Conservation (phyloP, 2,888 invertebrate genomes). For the Cyaniris semiargus region DNA sequence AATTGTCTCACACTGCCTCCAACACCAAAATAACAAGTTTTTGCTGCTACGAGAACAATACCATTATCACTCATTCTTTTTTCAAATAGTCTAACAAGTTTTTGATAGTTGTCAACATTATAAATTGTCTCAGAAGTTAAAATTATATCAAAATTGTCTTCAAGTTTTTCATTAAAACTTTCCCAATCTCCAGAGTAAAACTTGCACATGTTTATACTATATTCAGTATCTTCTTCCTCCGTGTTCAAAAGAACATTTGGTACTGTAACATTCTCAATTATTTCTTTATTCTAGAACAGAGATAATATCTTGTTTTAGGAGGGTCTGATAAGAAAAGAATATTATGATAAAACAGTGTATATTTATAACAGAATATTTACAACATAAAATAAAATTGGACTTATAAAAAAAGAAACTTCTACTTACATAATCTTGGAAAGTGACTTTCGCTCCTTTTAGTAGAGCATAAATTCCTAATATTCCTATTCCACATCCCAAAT, state of each 20-base stretch:
- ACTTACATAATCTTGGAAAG: slow-evolving; percentile 97
- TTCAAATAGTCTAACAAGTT: slow-evolving; percentile 86
- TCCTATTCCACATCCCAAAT: slow-evolving; percentile 96
- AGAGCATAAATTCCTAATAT: slow-evolving; percentile 91
- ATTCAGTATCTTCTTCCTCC: slow-evolving; percentile 60
- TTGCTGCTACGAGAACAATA: slow-evolving; percentile 88
- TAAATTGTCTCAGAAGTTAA: slow-evolving; percentile 97
- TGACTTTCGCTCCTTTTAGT: slow-evolving; percentile 84
- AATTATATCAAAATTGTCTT: slow-evolving; percentile 87
- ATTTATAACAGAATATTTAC: no score
- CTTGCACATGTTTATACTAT: slow-evolving; percentile 64
- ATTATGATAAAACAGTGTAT: no score
- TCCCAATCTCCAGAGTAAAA: slow-evolving; percentile 90
- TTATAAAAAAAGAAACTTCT: slow-evolving; percentile 15
- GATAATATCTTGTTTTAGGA: not conserved
- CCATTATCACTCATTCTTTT: slow-evolving; percentile 83
- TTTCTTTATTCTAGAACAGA: slow-evolving; percentile 88
- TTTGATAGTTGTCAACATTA: slow-evolving; percentile 88
- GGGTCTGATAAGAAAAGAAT: no score
- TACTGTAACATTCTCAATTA: slow-evolving; percentile 88
- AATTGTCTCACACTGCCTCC: slow-evolving; percentile 93
- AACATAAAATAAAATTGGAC: not conserved
- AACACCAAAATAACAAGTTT: slow-evolving; percentile 96
- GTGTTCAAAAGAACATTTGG: slow-evolving; percentile 88
- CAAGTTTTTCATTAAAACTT: slow-evolving; percentile 73